Conservation (phyloP, 2,797 vertebrate species). For the Catamblyrhynchus diadema region DNA sequence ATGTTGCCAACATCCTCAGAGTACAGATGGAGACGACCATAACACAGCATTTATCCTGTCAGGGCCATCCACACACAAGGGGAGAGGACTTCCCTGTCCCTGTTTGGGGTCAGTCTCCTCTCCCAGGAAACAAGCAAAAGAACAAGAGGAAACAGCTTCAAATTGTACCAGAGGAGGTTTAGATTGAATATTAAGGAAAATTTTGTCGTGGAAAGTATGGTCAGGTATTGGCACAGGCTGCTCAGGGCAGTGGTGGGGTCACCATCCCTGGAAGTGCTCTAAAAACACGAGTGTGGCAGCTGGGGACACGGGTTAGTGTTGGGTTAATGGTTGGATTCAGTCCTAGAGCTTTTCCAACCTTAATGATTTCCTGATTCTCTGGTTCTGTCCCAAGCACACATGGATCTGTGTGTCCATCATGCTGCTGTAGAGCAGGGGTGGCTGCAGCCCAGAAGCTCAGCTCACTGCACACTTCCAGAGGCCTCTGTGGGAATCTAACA, state of each 20-base stretch:
- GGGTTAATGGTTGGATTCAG: rapidly evolving
- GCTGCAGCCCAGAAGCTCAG: neutral
- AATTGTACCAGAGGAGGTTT: neutral
- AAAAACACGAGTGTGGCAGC: neutral
- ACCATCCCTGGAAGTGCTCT: neutral
- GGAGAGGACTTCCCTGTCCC: neutral
- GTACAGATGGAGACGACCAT: rapidly evolving
- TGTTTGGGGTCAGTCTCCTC: neutral
- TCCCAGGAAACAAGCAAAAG: neutral
- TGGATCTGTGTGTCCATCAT: rapidly evolving
- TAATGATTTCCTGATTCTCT: neutral
- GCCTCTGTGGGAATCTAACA: rapidly evolving
- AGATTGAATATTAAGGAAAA: neutral
- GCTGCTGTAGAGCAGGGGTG: neutral
- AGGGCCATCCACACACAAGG: rapidly evolving
- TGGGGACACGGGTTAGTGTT: neutral
- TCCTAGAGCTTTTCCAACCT: neutral
- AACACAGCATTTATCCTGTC: neutral
- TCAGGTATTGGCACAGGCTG: neutral
- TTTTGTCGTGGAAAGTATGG: neutral
- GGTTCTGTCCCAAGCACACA: neutral
- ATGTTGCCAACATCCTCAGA: neutral
- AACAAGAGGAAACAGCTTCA: neutral
- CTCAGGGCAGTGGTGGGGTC: neutral
- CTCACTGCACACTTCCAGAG: neutral